phyloP scores from a whole-genome alignment of 2,797 vertebrate genomes.

The Mormyrops boulengeri region DNA sequence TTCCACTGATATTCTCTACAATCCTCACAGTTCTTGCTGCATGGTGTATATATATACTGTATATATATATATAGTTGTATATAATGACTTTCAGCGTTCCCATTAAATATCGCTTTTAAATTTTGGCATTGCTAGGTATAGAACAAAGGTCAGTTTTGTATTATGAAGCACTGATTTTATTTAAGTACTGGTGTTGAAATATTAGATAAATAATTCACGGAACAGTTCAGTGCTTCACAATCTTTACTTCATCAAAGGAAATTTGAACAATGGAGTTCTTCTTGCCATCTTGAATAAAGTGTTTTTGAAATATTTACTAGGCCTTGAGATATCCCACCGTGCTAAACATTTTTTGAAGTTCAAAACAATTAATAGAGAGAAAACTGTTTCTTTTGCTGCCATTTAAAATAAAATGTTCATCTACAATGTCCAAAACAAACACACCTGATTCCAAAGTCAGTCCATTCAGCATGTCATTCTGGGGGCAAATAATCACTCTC shows the following conservation, averaged over 20 bases:
- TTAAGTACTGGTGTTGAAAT: not conserved
- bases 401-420: slow-evolving; percentile 10
- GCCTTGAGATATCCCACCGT: not conserved
- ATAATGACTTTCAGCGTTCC: not conserved
- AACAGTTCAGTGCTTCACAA: not conserved
- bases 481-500: slow-evolving; percentile 3
- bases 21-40: not conserved
- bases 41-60: not conserved
- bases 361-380: not conserved
- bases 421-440: slow-evolving; percentile 23
- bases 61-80: not conserved
- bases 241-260: not conserved
- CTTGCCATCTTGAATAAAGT: not conserved
- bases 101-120: not conserved
- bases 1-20: not conserved
- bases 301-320: not conserved
- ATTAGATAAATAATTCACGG: not conserved
- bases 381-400: slow-evolving; percentile 7
- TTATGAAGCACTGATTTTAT: not conserved
- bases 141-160: not conserved
- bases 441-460: slow-evolving; percentile 6
- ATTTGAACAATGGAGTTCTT: not conserved
- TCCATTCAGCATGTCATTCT: not conserved
- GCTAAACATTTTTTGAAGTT: slow-evolving; percentile 8
- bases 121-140: not conserved